phyloP scores from a whole-genome alignment of 2,888 invertebrate species.

The Syrista parreyssii region DNA sequence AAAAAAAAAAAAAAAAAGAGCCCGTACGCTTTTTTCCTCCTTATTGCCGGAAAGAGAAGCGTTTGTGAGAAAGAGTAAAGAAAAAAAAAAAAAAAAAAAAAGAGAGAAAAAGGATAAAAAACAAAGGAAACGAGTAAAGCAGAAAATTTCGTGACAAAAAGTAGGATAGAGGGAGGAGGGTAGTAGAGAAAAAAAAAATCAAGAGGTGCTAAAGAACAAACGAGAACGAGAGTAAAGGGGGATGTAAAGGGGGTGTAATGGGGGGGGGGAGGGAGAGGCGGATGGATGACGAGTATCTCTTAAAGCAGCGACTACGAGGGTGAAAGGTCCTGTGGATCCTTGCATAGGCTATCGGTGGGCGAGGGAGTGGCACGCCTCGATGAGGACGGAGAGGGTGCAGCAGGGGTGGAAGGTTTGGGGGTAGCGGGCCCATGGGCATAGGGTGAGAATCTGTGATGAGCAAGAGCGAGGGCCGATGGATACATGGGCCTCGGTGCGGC shows the following conservation, averaged over 20 bases:
- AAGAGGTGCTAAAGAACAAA: not conserved
- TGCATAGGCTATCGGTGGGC: slow-evolving; percentile 61
- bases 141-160: not conserved
- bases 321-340: slow-evolving; percentile 61
- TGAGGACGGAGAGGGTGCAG: slow-evolving; percentile 55
- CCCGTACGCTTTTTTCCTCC: not conserved
- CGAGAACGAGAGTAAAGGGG: not conserved
- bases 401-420: slow-evolving; percentile 49
- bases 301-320: slow-evolving; percentile 56
- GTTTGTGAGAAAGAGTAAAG: no score
- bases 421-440: slow-evolving; percentile 55
- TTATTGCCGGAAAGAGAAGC: not conserved
- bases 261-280: not conserved
- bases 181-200: not conserved
- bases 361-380: slow-evolving; percentile 60
- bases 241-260: not conserved
- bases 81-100: not conserved
- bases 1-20: not conserved
- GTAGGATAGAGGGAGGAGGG: not conserved
- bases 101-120: not conserved
- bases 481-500: slow-evolving; percentile 61
- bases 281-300: not conserved
- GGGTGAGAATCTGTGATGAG: slow-evolving; percentile 66
- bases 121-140: not conserved
- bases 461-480: slow-evolving; percentile 57